Evolutionary conservation across 2,797 vertebrate species (phyloP).

Genomic region (Amblyraja radiata): DNA sequence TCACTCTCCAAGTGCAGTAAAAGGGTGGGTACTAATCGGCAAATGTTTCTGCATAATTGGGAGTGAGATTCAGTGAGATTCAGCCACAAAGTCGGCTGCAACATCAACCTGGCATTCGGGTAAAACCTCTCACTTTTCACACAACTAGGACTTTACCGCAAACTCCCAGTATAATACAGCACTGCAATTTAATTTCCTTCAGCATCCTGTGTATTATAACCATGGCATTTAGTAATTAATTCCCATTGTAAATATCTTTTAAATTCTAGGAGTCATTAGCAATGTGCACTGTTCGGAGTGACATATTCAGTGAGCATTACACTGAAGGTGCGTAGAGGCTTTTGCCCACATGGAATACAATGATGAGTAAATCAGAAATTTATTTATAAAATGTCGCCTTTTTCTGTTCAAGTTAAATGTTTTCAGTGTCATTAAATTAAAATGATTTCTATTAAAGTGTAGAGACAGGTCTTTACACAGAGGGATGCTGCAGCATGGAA

Average conservation of each 20-base stretch:
- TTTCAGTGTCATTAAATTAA: background rate
- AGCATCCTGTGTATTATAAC: background rate
- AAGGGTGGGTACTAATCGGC: background rate
- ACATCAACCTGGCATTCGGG: background rate
- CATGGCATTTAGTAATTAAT: background rate
- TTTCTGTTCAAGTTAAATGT: background rate
- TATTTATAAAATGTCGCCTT: background rate
- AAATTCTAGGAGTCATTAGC: background rate
- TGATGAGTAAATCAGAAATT: background rate
- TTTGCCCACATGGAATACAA: background rate
- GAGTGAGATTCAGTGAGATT: background rate
- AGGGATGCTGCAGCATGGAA: background rate
- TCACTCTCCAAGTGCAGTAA: background rate
- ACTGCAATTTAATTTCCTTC: background rate
- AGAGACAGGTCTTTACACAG: background rate
- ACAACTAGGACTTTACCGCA: background rate
- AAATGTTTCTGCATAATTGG: background rate
- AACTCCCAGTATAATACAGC: background rate
- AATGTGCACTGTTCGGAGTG: background rate
- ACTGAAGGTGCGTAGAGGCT: no score
- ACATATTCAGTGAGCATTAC: background rate
- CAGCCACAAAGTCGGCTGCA: background rate
- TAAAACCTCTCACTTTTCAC: background rate
- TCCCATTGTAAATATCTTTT: background rate
- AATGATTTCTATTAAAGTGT: background rate